These are phyloP conservation scores for Xanthorhoe designata DNA, from an alignment of 2,888 invertebrate species.

Conservation along the genomic window DNA sequence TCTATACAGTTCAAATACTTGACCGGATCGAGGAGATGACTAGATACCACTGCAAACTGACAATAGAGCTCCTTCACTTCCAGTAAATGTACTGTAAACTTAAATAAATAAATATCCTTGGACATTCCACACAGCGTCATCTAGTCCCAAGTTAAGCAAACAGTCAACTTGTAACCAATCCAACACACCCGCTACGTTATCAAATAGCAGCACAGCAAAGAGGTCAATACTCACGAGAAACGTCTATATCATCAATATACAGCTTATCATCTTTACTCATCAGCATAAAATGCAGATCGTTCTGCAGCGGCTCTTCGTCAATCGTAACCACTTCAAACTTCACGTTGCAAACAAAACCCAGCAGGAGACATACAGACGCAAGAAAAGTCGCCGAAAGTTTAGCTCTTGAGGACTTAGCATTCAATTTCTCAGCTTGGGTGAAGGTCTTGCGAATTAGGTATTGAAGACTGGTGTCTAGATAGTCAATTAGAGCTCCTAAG, in stretches of 20 bases:
- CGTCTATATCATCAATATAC: constrained; percentile 76
- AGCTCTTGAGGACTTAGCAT: constrained; percentile 54
- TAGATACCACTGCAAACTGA: no score
- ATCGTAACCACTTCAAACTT: constrained; percentile 76
- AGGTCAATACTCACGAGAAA: constrained; percentile 54
- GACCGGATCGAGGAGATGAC: no score
- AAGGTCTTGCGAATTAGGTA: constrained; percentile 64
- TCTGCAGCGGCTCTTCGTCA: constrained; percentile 61
- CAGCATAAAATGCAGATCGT: constrained; percentile 74
- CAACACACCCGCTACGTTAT: no score
- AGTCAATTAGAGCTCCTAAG: constrained; percentile 72
- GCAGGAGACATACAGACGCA: constrained; percentile 61
- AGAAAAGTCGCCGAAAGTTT: constrained; percentile 66
- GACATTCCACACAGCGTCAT: no score
- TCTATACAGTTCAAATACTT: no score
- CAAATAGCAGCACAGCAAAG: neutral
- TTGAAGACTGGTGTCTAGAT: constrained; percentile 65
- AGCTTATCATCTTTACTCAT: constrained; percentile 73
- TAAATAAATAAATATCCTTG: no score
- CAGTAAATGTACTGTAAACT: no score
- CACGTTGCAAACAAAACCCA: constrained; percentile 69
- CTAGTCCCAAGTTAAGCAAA: no score
- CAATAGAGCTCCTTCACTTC: no score
- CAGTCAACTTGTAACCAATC: no score
- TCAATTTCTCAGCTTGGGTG: constrained; percentile 61